A percentile compares a stretch with the other conserved stretches of the same genome.
These are phyloP conservation scores for Hydrotaea diabolus DNA, from an alignment of 2,888 invertebrate genomes.

Conservation along the genomic window DNA sequence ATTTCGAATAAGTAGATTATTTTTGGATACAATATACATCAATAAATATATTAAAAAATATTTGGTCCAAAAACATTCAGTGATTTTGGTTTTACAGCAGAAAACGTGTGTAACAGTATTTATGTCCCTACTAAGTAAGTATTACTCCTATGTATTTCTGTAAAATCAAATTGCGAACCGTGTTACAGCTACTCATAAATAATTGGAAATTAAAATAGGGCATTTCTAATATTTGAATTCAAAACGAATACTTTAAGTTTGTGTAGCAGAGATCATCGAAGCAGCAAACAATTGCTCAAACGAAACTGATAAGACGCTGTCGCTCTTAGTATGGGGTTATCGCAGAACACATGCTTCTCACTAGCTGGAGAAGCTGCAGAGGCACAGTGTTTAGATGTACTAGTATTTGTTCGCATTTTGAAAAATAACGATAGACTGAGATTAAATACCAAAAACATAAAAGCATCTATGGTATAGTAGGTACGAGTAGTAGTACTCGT, in stretches of 20 bases:
- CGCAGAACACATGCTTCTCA: slow-evolving; percentile 11
- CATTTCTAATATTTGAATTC: not conserved
- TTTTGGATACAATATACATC: no score
- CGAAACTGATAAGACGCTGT: slow-evolving; percentile 50
- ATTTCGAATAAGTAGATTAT: no score
- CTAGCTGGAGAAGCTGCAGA: not conserved
- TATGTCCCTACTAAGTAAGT: no score
- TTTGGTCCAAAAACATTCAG: no score
- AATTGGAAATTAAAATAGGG: no score
- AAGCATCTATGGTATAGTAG: not conserved
- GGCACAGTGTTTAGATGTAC: slow-evolving; percentile 38
- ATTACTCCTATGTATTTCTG: no score
- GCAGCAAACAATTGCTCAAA: not conserved
- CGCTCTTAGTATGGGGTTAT: slow-evolving; percentile 55
- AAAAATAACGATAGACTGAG: slow-evolving; percentile 34
- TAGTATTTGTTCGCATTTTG: slow-evolving; percentile 33
- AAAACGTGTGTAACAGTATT: no score
- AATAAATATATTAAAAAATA: no score
- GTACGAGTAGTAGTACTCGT: not conserved
- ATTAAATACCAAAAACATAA: slow-evolving; percentile 49
- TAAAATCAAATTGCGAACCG: no score
- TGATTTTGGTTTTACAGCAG: no score
- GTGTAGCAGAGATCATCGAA: not conserved
- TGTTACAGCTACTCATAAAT: no score
- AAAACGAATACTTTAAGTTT: not conserved